Conservation (phyloP, 2,888 invertebrate species). For the Eilema caniola region DNA sequence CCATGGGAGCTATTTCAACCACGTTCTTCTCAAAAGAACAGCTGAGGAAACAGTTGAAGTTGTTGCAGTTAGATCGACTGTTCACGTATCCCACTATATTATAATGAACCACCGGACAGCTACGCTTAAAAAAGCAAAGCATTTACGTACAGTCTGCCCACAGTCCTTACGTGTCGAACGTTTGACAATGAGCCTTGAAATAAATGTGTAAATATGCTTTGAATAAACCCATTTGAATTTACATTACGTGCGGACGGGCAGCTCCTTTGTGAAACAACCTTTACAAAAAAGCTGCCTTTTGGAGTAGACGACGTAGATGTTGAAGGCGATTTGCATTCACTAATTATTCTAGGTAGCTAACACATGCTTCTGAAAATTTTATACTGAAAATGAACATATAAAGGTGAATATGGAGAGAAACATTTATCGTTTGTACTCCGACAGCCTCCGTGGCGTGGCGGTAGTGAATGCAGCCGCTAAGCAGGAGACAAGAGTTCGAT, state of each 20-base stretch:
- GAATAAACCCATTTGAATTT: not conserved
- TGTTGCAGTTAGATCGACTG: not conserved
- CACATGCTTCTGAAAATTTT: not conserved
- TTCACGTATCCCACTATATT: not conserved
- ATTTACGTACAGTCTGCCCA: not conserved
- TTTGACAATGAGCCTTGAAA: not conserved
- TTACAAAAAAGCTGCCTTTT: not conserved
- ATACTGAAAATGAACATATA: too few relatives aligned
- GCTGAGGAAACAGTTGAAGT: too few relatives aligned
- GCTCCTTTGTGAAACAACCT: not conserved
- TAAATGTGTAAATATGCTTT: not conserved
- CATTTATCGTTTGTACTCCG: too few relatives aligned
- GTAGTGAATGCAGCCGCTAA: too few relatives aligned
- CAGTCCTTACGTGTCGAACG: not conserved
- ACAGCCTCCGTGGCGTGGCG: too few relatives aligned
- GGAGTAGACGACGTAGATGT: not conserved
- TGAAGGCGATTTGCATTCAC: not conserved
- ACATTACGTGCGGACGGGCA: not conserved
- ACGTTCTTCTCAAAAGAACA: too few relatives aligned
- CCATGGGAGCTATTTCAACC: too few relatives aligned
- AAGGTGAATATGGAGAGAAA: too few relatives aligned
- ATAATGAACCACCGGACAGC: not conserved
- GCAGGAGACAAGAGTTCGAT: too few relatives aligned
- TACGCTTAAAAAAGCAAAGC: not conserved
- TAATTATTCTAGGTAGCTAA: not conserved